phyloP scores from a whole-genome alignment of 2,113 vertebrate species.

The Pimephales promelas region DNA sequence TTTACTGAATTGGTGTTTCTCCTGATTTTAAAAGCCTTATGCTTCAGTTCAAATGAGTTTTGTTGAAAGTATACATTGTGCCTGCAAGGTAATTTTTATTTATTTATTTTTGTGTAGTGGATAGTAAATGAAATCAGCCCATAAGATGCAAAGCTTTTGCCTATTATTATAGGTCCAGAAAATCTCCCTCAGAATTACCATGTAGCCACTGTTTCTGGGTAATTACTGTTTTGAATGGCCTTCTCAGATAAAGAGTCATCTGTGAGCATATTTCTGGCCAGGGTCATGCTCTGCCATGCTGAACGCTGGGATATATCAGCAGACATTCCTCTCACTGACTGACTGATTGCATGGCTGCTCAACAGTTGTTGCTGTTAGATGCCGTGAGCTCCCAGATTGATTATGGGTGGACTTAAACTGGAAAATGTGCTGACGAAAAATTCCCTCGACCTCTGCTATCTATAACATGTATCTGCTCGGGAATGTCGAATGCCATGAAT shows the following conservation, averaged over 20 bases:
- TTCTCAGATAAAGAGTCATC: not conserved
- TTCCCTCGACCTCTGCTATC: slow-evolving; percentile 34
- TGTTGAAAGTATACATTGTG: not conserved
- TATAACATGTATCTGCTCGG: slow-evolving; percentile 45
- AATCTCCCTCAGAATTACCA: not conserved
- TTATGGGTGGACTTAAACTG: slow-evolving; percentile 15
- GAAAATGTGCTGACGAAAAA: slow-evolving; percentile 53
- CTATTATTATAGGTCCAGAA: not conserved
- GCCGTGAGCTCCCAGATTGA: slow-evolving; percentile 16
- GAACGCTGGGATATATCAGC: slow-evolving; percentile 21
- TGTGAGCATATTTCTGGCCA: not conserved
- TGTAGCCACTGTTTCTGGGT: not conserved
- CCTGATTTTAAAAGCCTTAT: not conserved
- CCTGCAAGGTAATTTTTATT: no score
- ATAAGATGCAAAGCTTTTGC: not conserved
- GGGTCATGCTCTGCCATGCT: not conserved
- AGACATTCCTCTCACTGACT: slow-evolving; percentile 12
- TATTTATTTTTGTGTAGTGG: no score
- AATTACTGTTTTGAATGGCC: not conserved
- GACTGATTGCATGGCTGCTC: slow-evolving; percentile 24
- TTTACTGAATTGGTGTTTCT: not conserved
- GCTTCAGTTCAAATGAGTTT: not conserved
- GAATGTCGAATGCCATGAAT: slow-evolving; percentile 19
- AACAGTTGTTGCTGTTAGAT: slow-evolving; percentile 40
- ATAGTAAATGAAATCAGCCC: not conserved